Conservation (phyloP, 1,140 invertebrate species). For the Panonychus citri region DNA sequence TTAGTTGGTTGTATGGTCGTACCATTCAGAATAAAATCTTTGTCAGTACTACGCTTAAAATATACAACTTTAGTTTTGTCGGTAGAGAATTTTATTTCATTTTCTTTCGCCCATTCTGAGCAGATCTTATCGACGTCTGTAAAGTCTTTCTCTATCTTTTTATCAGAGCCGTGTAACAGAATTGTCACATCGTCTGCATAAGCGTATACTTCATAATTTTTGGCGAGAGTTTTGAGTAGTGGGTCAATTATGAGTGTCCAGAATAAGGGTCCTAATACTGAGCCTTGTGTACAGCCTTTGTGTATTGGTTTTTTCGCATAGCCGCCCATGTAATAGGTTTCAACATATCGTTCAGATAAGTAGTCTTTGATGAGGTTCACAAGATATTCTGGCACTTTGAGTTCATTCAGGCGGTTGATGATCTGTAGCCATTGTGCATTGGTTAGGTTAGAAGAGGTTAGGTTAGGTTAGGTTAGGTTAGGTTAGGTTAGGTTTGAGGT, state of each 20-base stretch:
- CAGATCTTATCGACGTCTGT: neutral
- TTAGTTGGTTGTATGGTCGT: neutral
- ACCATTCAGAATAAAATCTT: neutral
- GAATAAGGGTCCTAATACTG: neutral
- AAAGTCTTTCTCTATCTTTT: neutral
- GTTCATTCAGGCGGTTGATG: neutral
- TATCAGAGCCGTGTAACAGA: neutral
- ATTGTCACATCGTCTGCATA: neutral
- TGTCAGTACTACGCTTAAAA: neutral
- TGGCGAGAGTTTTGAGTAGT: neutral
- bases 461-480: too few relatives aligned
- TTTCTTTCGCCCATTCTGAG: neutral
- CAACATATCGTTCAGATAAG: neutral
- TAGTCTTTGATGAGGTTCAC: neutral
- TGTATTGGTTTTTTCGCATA: neutral
- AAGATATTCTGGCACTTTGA: neutral
- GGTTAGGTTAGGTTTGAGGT: too few relatives aligned
- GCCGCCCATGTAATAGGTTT: neutral
- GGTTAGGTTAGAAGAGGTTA: too few relatives aligned
- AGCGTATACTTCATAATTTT: neutral
- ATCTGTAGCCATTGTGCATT: neutral
- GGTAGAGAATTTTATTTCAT: neutral
- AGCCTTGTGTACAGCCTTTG: neutral
- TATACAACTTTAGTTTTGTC: neutral
- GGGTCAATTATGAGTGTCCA: neutral